Base-by-base conservation (phyloP, 2,888 invertebrate genomes). In the Heliconius aoede region DNA sequence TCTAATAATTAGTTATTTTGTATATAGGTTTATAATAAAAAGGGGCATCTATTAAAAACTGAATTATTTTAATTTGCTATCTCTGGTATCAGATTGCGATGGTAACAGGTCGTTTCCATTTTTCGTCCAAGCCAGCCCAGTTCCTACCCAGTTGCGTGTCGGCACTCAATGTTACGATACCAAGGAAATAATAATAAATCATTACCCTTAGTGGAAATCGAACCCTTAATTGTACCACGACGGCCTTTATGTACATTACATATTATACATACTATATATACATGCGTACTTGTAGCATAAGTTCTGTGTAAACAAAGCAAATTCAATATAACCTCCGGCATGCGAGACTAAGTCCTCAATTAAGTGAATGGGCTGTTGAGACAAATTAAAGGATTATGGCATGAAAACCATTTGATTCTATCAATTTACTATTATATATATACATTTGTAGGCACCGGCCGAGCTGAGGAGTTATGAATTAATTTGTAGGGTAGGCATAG, bases 311-410 rank as follows among this genome's bases (percentile, higher is more conserved):
- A 55, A 36, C 55, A 58, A 32, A 71, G 55, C 51, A 64, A 36
- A 32, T 62, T 71, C 8, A 36, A 69, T 69, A 26, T 68, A 62
- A 18, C 58, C 26, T 36, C n/a, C 28, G 24, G 51, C 51, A 76
- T 62, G 61, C 61, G 51, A 32, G 24, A 69, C 32, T 64, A 77
- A 79, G 71, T 77, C 79, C 60, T 75, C 77, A 77, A 79, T 79
- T 75, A 77, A 73, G 74, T 69, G 72, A 69, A 75, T 69, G 72
- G 61, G 75, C 69, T 73, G 73, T 77, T 73, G 69, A 77, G 75
- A 74, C 69, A 75, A 75, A 79, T 79, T 73, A 74, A 36, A 75
- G 68, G 77, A 75, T 73, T 77, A 69, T 51, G 77, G 58, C 58
- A 65, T 64, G 62, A 58, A 67, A 74, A 74, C 65, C 74, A 58